Base-by-base conservation (phyloP, 2,113 vertebrate genomes). In the Hymenochirus boettgeri region DNA sequence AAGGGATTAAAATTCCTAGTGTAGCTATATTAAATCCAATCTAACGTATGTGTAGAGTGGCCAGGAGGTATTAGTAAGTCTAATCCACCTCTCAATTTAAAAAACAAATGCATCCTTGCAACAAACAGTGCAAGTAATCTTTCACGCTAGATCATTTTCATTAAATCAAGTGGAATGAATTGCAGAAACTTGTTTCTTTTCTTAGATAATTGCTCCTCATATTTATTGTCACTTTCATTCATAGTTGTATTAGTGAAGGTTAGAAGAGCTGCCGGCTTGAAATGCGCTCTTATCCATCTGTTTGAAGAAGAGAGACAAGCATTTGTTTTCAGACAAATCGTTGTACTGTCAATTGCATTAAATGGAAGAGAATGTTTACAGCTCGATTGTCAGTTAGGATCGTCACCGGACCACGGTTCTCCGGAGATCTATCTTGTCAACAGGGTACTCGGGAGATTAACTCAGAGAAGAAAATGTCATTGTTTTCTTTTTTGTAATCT, bases 41-140 rank as follows among this genome's bases (percentile, higher is more conserved):
- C 81, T 81, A 82, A 82, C 79, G 70, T 24, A 26, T 80, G 56
- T n/a, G n/a, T n/a, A n/a, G n/a, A n/a, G n/a, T 2, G 26, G 73
- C 77, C 76, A 62, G 69, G 57, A 74, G 77, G 79, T 83, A 85
- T 77, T 69, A 73, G 75, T 67, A 77, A 77, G 85, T 78, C 42
- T 72, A 83, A 83, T 86, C 85, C 83, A 84, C 83, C 80, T 86
- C 76, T n/a, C 81, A 81, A 80, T 78, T 85, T 81, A 84, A 77
- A 71, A 85, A 86, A 83, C 82, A 83, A 80, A 80, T 70, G 62
- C 71, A 79, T 78, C 0, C 1, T 74, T 82, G 76, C 75, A 79
- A 71, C 75, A 80, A 77, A 80, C 75, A 61, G 70, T 73, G 71
- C 71, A 77, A 69, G 59, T 83, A 83, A 83, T 83, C 79, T 76